phyloP scores from a whole-genome alignment of 2,888 invertebrate genomes.

The Tridacna gigas region DNA sequence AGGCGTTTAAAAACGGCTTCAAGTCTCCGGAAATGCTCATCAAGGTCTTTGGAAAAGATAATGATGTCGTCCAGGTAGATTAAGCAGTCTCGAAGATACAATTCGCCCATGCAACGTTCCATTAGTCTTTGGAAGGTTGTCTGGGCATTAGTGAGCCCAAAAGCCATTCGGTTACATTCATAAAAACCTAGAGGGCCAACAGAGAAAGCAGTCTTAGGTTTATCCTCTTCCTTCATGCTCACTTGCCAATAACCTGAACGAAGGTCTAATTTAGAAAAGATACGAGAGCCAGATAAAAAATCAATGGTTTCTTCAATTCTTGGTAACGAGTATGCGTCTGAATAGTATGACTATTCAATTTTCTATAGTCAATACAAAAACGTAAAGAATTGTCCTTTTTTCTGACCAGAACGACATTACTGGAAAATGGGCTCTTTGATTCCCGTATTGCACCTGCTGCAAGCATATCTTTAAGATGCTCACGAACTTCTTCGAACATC shows the following conservation, averaged over 20 bases:
- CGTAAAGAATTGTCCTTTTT: no score
- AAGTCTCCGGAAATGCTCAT: neutral
- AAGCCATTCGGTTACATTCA: no score
- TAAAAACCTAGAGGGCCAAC: no score
- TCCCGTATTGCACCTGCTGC: no score
- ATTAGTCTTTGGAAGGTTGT: no score
- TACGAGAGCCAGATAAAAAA: neutral
- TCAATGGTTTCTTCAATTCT: constrained; percentile 19
- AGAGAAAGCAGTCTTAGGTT: no score
- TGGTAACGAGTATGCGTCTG: constrained; percentile 4
- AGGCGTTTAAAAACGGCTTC: constrained; percentile 17
- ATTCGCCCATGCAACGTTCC: no score
- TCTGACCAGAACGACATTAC: no score
- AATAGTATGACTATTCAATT: neutral
- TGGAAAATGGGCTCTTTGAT: no score
- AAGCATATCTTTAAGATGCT: constrained; percentile 13
- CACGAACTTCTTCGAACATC: constrained; percentile 10
- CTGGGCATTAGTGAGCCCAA: no score
- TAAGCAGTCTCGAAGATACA: neutral
- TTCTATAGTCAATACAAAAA: constrained; percentile 4
- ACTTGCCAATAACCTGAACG: no score
- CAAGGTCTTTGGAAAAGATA: constrained; percentile 9
- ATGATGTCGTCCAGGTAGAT: constrained; percentile 16
- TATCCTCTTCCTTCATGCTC: no score
- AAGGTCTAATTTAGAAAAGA: constrained; percentile 1